phyloP scores from a whole-genome alignment of 23 tunicate genomes.

The Phallusia fumigata region DNA sequence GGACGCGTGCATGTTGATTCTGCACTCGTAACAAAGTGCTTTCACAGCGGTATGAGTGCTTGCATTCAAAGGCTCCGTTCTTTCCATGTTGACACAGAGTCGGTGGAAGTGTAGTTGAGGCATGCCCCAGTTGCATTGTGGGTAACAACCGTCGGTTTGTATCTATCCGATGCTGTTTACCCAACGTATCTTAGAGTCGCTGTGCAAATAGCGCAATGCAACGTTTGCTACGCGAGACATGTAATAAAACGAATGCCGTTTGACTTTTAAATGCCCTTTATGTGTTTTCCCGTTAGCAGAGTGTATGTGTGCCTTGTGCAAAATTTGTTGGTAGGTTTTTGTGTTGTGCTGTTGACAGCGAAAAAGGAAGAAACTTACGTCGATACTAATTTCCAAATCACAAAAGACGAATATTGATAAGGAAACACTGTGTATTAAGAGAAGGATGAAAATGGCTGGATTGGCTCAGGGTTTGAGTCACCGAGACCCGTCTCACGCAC shows the following conservation, averaged over 20 bases:
- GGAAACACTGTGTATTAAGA: neutral
- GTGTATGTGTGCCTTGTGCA: neutral
- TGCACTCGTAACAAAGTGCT: constrained; percentile 24
- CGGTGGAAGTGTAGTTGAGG: constrained; percentile 5
- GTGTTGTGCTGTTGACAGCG: neutral
- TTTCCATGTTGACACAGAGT: neutral
- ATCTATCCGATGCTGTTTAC: constrained; percentile 2
- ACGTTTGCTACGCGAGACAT: constrained; percentile 8
- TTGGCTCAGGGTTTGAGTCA: constrained; percentile 72
- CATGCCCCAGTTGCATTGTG: constrained; percentile 8
- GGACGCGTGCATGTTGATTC: constrained; percentile 32
- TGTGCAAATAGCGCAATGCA: constrained; percentile 5
- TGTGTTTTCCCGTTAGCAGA: constrained; percentile 3
- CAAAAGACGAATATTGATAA: neutral
- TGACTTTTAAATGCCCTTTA: constrained; percentile 9
- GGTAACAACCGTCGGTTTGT: constrained; percentile 10
- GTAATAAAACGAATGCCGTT: constrained; percentile 1
- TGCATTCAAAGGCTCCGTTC: neutral
- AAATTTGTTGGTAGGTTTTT: neutral
- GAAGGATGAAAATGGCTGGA: constrained; percentile 70
- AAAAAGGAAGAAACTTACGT: neutral
- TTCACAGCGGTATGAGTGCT: neutral
- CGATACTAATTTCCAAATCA: neutral
- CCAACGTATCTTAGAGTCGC: constrained; percentile 10
- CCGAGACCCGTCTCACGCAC: constrained; percentile 64